Percentiles rank a stretch among this genome's conserved stretches.
Evolutionary conservation across 2,888 invertebrate genomes (phyloP).

Genomic region (Malacosoma neustria): DNA sequence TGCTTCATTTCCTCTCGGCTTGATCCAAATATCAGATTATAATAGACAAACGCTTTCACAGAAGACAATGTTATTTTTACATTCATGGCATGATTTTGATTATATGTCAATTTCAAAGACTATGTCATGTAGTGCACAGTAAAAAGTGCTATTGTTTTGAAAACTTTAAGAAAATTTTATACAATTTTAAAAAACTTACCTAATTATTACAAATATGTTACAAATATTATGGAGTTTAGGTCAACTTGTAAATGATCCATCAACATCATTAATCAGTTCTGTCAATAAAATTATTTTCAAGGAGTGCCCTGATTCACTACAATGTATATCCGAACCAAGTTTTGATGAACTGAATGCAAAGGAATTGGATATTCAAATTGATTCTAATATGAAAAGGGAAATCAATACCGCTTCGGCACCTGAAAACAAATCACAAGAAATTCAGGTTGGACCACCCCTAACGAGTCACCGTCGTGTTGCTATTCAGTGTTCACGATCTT

Average conservation of each 20-base stretch:
- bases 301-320: conserved; percentile 5
- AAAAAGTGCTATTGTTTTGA: too few relatives aligned
- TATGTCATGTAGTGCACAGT: too few relatives aligned
- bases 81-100: too few relatives aligned
- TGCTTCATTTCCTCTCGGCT: too few relatives aligned
- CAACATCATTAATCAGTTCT: conserved; percentile 31
- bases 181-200: too few relatives aligned
- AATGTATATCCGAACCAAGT: neutral
- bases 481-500: conserved; percentile 24
- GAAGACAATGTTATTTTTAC: too few relatives aligned
- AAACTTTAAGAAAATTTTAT: too few relatives aligned
- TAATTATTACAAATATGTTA: too few relatives aligned
- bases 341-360: neutral
- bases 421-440: conserved; percentile 14
- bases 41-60: too few relatives aligned
- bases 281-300: conserved; percentile 25
- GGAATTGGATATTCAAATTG: neutral
- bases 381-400: neutral
- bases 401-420: neutral
- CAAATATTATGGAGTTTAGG: conserved; percentile 43
- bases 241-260: conserved; percentile 45
- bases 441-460: conserved; percentile 27
- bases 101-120: too few relatives aligned
- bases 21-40: too few relatives aligned
- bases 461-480: conserved; percentile 19